phyloP scores from a whole-genome alignment of 2,797 vertebrate species.

The Lagorchestes hirsutus region DNA sequence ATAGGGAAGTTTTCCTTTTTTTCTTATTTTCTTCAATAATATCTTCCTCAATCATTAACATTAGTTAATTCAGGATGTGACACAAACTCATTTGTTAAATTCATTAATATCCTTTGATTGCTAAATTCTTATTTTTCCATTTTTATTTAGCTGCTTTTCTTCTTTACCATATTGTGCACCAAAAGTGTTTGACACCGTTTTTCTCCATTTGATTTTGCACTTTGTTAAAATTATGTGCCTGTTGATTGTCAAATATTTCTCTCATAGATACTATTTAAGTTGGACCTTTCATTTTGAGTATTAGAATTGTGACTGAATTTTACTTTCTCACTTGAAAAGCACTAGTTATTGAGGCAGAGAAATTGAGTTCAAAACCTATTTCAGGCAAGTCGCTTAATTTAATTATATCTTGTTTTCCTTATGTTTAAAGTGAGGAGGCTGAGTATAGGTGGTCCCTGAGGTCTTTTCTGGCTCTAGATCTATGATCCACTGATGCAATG shows the following conservation, averaged over 20 bases:
- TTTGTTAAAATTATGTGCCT: background rate
- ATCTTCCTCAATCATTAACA: background rate
- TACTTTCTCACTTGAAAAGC: background rate
- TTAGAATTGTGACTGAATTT: background rate
- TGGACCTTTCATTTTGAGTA: background rate
- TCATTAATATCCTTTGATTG: constrained; percentile 1
- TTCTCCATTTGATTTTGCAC: constrained; percentile 14
- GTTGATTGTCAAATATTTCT: background rate
- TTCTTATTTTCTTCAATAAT: constrained; percentile 14
- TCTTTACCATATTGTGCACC: background rate
- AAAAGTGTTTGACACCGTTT: background rate
- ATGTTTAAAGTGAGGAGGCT: background rate
- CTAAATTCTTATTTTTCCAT: background rate
- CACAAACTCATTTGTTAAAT: constrained; percentile 21
- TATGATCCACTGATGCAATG: background rate
- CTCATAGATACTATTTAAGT: background rate
- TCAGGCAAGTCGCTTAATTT: background rate
- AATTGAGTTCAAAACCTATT: background rate
- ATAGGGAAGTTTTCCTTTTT: background rate
- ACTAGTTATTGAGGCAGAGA: background rate
- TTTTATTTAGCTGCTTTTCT: constrained; percentile 32
- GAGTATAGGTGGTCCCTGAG: background rate
- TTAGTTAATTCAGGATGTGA: background rate
- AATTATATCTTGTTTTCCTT: background rate
- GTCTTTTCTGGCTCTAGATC: background rate